Percentiles rank a stretch among this genome's conserved stretches.
phyloP scores from a whole-genome alignment of 2,113 vertebrate species.

The Tragelaphus imberbis region DNA sequence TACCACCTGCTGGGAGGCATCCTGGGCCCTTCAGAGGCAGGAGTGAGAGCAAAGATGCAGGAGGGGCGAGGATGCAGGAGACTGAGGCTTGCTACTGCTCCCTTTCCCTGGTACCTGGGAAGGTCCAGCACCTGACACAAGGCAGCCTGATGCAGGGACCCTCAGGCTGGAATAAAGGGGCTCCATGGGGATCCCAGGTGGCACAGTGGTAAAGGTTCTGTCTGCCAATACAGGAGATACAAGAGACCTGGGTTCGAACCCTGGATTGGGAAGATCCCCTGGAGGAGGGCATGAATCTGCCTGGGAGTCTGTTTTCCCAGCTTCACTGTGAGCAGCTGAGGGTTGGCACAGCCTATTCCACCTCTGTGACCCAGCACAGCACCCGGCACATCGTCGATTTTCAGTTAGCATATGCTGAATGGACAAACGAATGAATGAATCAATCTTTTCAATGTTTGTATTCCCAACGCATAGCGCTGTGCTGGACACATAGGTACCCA shows the following conservation, averaged over 20 bases:
- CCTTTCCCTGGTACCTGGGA: not conserved
- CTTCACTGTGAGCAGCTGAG: fast-evolving
- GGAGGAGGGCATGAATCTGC: not conserved
- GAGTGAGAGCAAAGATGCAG: not conserved
- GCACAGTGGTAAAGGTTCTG: not conserved
- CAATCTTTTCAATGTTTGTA: not conserved
- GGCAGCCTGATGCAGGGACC: not conserved
- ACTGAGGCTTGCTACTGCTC: not conserved
- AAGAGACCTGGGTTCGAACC: not conserved
- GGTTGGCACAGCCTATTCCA: not conserved
- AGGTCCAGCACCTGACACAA: not conserved
- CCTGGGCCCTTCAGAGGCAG: not conserved
- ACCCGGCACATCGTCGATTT: not conserved
- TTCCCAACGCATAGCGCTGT: fast-evolving
- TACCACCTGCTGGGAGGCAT: not conserved
- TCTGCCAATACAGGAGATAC: not conserved
- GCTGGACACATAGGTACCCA: not conserved
- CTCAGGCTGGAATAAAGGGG: not conserved
- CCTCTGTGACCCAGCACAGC: not conserved
- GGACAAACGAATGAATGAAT: not conserved
- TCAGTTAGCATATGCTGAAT: not conserved
- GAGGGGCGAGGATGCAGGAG: not conserved
- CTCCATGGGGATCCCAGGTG: not conserved
- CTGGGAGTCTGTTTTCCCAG: not conserved
- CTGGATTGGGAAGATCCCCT: not conserved